These are phyloP conservation scores for Noturus placidus DNA, from an alignment of 2,113 vertebrate genomes.

Conservation along the genomic window DNA sequence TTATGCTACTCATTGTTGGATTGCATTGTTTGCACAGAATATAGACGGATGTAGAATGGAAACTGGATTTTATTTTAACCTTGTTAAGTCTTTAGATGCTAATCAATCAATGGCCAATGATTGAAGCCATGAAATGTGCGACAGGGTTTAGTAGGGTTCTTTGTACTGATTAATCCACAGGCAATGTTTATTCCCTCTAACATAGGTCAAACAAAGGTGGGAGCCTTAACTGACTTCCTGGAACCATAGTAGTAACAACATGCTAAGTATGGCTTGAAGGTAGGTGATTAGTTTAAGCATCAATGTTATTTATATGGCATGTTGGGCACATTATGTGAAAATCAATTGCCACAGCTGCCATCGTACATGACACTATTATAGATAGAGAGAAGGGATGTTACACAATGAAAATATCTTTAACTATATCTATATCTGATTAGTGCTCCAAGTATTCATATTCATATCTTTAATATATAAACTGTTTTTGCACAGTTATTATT, in stretches of 20 bases:
- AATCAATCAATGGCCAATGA: neutral
- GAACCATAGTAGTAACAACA: neutral
- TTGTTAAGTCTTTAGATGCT: neutral
- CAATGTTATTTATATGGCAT: neutral
- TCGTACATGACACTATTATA: neutral
- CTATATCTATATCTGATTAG: neutral
- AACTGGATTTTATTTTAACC: neutral
- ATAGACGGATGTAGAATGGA: neutral
- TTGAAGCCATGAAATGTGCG: neutral
- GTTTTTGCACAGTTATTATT: neutral
- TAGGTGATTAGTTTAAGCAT: neutral
- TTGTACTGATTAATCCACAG: neutral
- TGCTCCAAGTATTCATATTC: neutral
- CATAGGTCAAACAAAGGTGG: neutral
- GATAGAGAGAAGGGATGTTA: neutral
- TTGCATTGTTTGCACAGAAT: neutral
- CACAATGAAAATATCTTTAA: neutral
- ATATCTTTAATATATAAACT: no score
- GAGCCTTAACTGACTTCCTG: neutral
- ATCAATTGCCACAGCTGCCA: neutral
- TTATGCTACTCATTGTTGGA: no score
- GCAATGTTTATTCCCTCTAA: neutral
- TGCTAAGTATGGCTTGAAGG: neutral
- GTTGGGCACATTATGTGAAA: neutral
- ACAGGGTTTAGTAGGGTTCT: neutral